Evolutionary conservation across 2,113 vertebrate species (phyloP).

Genomic region (Taurulus bubalis): DNA sequence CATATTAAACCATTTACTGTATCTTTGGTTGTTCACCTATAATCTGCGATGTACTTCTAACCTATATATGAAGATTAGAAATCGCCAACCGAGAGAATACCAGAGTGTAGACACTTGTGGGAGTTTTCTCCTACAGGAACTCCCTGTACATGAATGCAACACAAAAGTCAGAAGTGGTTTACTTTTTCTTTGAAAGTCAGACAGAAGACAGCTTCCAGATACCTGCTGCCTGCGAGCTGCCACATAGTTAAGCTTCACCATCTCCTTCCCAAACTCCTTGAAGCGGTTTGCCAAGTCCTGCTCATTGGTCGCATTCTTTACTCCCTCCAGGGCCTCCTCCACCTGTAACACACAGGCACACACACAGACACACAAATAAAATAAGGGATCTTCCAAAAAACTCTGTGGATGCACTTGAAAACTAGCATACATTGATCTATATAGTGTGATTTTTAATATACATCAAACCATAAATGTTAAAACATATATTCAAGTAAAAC

Average conservation of each 20-base stretch:
- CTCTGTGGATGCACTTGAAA: neutral
- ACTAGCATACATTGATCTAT: neutral
- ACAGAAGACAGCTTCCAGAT: conserved; percentile 27
- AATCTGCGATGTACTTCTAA: neutral
- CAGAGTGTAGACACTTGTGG: neutral
- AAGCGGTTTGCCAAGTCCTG: conserved; percentile 98
- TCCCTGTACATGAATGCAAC: neutral
- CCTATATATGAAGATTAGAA: neutral
- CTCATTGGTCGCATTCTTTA: conserved; percentile 97
- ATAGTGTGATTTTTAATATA: conserved; percentile 5
- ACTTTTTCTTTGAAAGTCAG: neutral
- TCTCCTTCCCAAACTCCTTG: conserved; percentile 99
- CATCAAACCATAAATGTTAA: neutral
- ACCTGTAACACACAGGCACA: conserved; percentile 83
- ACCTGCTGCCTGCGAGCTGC: conserved; percentile 98
- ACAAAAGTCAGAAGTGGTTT: neutral
- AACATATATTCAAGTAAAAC: neutral
- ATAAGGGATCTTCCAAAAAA: conserved; percentile 3
- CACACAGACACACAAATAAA: conserved; percentile 28
- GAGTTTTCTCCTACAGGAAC: neutral
- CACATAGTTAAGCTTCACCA: conserved; percentile 99
- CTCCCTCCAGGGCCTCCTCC: conserved; percentile 94
- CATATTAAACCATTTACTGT: neutral
- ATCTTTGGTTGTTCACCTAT: neutral
- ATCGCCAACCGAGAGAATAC: neutral